Evolutionary conservation across 2,113 vertebrate genomes (phyloP).

Genomic region (Mormoops blainvillei): DNA sequence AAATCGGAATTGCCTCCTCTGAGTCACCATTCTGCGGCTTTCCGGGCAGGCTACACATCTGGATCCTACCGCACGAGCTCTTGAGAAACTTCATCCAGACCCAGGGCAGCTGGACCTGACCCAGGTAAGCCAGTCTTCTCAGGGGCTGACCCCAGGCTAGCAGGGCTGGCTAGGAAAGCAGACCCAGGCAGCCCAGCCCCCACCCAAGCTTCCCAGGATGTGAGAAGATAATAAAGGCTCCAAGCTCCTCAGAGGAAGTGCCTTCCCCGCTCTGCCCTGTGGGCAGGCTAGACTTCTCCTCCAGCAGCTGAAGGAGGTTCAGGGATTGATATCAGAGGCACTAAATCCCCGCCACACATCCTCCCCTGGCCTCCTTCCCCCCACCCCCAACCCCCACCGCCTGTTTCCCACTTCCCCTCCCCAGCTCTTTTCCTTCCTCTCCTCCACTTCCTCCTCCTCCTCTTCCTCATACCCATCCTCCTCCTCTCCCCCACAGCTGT

Average conservation of each 20-base stretch:
- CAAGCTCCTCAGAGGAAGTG: not conserved
- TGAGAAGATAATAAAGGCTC: not conserved
- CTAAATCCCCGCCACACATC: not conserved
- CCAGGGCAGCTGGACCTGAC: not conserved
- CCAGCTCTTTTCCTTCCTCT: not conserved
- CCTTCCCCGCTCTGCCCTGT: not conserved
- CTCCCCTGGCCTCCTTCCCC: not conserved
- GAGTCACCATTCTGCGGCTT: not conserved
- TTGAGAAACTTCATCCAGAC: not conserved
- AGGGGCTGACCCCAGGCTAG: not conserved
- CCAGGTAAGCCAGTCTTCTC: not conserved
- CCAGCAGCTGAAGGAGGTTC: not conserved
- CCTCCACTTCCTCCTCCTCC: not conserved
- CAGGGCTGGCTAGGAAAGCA: not conserved
- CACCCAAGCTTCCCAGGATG: not conserved
- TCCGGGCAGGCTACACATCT: not conserved
- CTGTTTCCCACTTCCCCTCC: not conserved
- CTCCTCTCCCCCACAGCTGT: constrained; percentile 40
- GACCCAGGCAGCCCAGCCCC: not conserved
- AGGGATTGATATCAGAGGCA: not conserved
- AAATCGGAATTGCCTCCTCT: not conserved
- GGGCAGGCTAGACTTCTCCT: not conserved
- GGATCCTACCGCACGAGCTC: not conserved
- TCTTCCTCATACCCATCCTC: not conserved
- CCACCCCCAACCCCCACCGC: no score